These are phyloP conservation scores for Manacus vitellinus DNA, from an alignment of 2,113 vertebrate species.

Conservation along the genomic window DNA sequence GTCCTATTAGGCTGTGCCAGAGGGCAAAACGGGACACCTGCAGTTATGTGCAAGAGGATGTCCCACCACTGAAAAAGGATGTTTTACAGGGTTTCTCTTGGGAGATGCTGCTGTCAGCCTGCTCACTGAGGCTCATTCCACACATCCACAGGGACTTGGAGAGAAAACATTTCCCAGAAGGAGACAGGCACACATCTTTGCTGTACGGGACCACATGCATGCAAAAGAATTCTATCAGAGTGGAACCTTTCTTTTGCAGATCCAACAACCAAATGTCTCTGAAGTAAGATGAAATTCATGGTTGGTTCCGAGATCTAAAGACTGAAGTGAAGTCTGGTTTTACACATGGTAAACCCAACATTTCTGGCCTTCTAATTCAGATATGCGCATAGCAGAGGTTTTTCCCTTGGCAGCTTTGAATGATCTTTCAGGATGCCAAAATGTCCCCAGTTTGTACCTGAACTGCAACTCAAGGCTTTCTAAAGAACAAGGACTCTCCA, in stretches of 20 bases:
- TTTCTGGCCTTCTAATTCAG: not conserved
- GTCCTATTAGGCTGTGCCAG: not conserved
- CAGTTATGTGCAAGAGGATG: accelerated
- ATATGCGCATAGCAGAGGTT: accelerated
- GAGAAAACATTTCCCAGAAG: not conserved
- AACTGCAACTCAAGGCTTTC: not conserved
- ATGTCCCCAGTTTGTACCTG: not conserved
- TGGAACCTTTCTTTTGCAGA: not conserved
- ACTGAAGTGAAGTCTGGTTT: not conserved
- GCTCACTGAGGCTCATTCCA: not conserved
- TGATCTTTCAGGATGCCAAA: not conserved
- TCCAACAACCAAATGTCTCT: not conserved
- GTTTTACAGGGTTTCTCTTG: not conserved
- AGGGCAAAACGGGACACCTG: not conserved
- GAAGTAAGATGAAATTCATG: not conserved
- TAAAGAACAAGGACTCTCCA: not conserved
- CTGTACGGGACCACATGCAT: not conserved
- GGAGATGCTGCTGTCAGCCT: not conserved
- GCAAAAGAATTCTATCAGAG: not conserved
- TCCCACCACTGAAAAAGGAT: accelerated
- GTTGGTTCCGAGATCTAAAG: not conserved
- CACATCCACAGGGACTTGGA: not conserved
- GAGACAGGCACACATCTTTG: accelerated
- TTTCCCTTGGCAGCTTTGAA: not conserved
- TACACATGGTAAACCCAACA: not conserved